phyloP scores from a whole-genome alignment of 2,113 vertebrate genomes.

The Pygoscelis adeliae region DNA sequence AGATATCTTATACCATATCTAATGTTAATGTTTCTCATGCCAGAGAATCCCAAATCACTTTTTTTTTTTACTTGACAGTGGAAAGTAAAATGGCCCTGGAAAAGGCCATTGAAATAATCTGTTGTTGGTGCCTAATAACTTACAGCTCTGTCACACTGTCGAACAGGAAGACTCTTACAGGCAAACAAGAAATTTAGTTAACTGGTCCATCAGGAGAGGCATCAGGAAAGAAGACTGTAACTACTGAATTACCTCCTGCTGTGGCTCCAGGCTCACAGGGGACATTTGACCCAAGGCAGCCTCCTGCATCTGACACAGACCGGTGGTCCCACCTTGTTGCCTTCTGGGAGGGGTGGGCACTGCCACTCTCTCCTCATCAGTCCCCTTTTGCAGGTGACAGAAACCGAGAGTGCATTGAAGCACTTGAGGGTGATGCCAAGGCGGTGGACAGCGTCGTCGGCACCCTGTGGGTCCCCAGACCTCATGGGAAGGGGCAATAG shows the following conservation, averaged over 20 bases:
- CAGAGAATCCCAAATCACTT: background rate
- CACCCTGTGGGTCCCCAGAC: background rate
- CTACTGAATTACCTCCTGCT: background rate
- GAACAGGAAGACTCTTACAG: accelerated
- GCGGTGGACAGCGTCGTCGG: accelerated
- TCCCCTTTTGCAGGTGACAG: background rate
- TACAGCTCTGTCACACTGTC: background rate
- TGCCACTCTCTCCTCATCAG: background rate
- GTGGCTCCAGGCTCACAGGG: background rate
- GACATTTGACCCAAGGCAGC: background rate
- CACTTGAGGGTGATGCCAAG: background rate
- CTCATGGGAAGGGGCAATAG: background rate
- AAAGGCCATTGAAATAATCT: background rate
- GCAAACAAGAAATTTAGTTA: background rate
- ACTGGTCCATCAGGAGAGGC: background rate
- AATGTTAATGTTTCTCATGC: background rate
- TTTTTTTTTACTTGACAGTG: background rate
- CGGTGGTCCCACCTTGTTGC: background rate
- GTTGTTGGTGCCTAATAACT: background rate
- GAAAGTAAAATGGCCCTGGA: background rate
- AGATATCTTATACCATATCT: background rate
- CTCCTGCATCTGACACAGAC: background rate
- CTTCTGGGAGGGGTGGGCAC: background rate
- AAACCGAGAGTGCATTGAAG: background rate
- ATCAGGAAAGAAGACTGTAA: background rate